Base-by-base conservation (phyloP, 30 jellyfish, hydroid and myxozoan genomes). In the Aurelia sp. region DNA sequence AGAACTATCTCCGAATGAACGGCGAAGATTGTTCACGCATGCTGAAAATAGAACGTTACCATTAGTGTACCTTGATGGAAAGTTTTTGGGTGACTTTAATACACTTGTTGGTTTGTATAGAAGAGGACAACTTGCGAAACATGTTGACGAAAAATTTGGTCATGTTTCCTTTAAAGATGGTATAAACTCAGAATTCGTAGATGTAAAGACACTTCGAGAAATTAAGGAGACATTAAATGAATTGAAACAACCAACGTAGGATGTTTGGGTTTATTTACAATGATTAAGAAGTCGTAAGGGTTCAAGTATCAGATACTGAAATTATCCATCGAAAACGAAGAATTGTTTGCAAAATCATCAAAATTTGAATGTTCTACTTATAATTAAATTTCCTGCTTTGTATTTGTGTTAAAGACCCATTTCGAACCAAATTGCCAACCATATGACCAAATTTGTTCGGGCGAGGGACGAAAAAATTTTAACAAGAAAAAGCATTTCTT, bases 61-160 rank as follows among this genome's bases (percentile, higher is more conserved):
- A 19, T 20, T 93, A 35, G 96, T 78, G 19, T 93, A 87, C 76
- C 58, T 88, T 11, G 74, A 93, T 59, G 70, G 74, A 19, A 69
- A 77, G 30, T 87, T 73, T 63, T 53, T 93, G 9, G 98, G 98
- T 13, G 69, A 64, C 22, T 88, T 74, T 66, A 76, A 93, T 7
- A 79, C 94, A 3, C 33, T 93, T 3, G 82, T 84, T 82, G 89
- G 79, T 13, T 17, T 19, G 60, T 68, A 92, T 63, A 65, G 94
- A 70, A 80, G 68, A 60, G 96, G 90, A 22, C 48, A 53, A n/a
- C 76, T 92, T 37, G 64, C 47, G 33, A 81, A 68, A 21, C 55
- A 53, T 21, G 20, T 87, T 10, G 53, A 84, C 1, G 76, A 66
- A 50, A 47, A 40, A 62, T 62, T 84, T 53, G 93, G 66, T 13